These are phyloP conservation scores for Nowickia ferox DNA, from an alignment of 2,888 invertebrate genomes.

Conservation along the genomic window DNA sequence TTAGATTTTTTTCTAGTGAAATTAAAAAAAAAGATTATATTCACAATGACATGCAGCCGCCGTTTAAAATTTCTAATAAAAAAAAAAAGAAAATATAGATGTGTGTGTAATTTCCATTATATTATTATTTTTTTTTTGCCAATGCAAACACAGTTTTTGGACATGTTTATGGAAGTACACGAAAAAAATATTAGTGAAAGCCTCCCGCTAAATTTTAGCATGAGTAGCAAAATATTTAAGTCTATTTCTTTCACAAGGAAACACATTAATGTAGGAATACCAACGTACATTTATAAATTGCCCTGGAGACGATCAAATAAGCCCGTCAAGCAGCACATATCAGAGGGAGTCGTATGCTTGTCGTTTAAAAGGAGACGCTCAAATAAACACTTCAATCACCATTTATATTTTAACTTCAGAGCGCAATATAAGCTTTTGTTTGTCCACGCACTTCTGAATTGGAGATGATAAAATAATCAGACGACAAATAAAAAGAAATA, in stretches of 20 bases:
- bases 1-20: conserved; percentile 12
- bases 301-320: no score
- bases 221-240: neutral
- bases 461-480: no score
- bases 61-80: conserved; percentile 55
- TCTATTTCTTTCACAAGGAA: neutral
- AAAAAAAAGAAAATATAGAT: neutral
- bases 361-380: no score
- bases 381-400: no score
- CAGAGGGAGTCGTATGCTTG: no score
- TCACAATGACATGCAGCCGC: conserved; percentile 50
- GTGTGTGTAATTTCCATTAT: conserved; percentile 38
- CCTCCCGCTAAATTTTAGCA: conserved; percentile 59
- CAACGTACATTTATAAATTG: no score
- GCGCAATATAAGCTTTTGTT: no score
- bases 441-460: no score
- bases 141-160: conserved; percentile 29
- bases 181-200: conserved; percentile 50
- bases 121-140: conserved; percentile 35
- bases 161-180: conserved; percentile 7
- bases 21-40: neutral
- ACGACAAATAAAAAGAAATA: no score
- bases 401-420: no score
- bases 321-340: no score
- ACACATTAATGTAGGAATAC: no score